Percentiles rank a stretch among this genome's conserved stretches.
Evolutionary conservation across 2,113 vertebrate genomes (phyloP).

Genomic region (Eidolon helvum): DNA sequence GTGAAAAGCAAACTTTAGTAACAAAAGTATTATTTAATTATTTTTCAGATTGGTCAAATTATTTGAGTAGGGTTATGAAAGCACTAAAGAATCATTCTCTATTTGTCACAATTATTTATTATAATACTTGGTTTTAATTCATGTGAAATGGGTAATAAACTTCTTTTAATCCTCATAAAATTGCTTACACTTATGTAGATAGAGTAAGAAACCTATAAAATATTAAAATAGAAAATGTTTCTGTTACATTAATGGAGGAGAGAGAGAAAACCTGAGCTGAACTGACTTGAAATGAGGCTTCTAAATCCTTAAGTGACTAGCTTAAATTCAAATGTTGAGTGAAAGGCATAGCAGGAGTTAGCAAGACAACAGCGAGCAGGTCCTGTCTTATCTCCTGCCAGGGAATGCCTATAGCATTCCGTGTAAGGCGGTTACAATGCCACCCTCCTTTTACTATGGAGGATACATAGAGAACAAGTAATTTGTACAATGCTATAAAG

Average conservation of each 20-base stretch:
- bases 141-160: background rate
- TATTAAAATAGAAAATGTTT: background rate
- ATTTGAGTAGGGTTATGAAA: background rate
- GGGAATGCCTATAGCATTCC: background rate
- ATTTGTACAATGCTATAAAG: background rate
- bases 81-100: background rate
- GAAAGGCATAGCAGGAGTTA: background rate
- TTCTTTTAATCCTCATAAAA: background rate
- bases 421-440: background rate
- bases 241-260: background rate
- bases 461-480: background rate
- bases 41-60: background rate
- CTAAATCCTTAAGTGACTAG: background rate
- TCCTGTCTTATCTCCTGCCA: no score
- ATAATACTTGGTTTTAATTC: background rate
- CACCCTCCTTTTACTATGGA: background rate
- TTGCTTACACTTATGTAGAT: background rate
- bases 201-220: background rate
- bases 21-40: background rate
- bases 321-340: background rate
- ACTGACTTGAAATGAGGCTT: background rate
- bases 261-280: background rate
- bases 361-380: background rate
- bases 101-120: background rate
- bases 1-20: background rate